phyloP scores from a whole-genome alignment of 2,888 invertebrate genomes.

The Colostygia pectinataria region DNA sequence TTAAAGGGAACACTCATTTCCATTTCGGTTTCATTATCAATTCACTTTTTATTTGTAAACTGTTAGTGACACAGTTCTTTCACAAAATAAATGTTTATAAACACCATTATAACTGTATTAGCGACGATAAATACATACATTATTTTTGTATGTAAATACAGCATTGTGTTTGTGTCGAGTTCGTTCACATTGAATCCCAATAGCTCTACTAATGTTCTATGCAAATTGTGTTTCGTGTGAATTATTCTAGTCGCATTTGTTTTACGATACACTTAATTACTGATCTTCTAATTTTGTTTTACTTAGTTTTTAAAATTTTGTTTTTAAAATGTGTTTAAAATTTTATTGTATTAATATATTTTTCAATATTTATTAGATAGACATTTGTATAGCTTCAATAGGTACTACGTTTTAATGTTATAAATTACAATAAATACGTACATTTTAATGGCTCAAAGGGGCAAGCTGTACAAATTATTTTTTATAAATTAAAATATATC shows the following conservation, averaged over 20 bases:
- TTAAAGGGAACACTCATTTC: conserved; percentile 1
- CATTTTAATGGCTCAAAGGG: too few relatives aligned
- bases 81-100: conserved; percentile 41
- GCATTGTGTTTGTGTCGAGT: conserved; percentile 55
- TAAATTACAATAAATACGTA: too few relatives aligned
- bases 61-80: conserved; percentile 27
- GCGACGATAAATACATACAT: conserved; percentile 39
- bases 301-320: too few relatives aligned
- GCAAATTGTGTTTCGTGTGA: conserved; percentile 42
- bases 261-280: conserved; percentile 33
- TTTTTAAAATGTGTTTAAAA: too few relatives aligned
- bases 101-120: conserved; percentile 45
- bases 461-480: too few relatives aligned
- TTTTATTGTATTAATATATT: too few relatives aligned
- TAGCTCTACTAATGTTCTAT: conserved; percentile 36
- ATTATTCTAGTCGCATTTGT: conserved; percentile 47
- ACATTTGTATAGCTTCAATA: too few relatives aligned
- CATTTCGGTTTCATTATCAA: conserved; percentile 13
- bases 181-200: conserved; percentile 57
- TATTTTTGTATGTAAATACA: conserved; percentile 57
- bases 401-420: too few relatives aligned
- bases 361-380: too few relatives aligned
- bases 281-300: too few relatives aligned
- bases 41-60: conserved; percentile 30
- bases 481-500: too few relatives aligned